Conservation (phyloP, 2,797 vertebrate genomes). For the Pseudopleuronectes americanus region DNA sequence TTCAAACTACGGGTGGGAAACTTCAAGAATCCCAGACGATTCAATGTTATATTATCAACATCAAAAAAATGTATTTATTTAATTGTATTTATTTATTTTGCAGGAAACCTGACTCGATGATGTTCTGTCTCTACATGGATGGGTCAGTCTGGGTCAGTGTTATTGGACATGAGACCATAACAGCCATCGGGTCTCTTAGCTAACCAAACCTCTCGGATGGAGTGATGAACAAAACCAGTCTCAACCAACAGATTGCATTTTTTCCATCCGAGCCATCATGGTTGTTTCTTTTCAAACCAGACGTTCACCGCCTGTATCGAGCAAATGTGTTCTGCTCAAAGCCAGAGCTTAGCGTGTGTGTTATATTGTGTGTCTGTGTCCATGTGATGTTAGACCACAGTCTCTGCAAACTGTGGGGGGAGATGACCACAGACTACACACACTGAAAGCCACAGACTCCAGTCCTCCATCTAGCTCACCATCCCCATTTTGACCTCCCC, state of each 20-base stretch:
- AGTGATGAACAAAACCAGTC: constrained; percentile 20
- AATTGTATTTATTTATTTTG: no score
- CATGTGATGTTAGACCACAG: constrained; percentile 54
- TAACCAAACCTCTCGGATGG: constrained; percentile 44
- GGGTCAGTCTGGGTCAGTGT: constrained; percentile 56
- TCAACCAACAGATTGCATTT: constrained; percentile 20
- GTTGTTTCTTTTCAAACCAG: constrained; percentile 43
- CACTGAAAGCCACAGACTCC: constrained; percentile 74
- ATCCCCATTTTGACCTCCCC: constrained; percentile 51
- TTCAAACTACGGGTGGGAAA: no score
- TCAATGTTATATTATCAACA: no score
- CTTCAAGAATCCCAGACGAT: no score
- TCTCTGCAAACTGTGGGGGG: constrained; percentile 65
- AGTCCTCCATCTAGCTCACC: constrained; percentile 63
- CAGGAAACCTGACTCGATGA: no score
- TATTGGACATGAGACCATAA: constrained; percentile 61
- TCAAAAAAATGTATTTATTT: no score
- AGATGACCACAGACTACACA: constrained; percentile 69
- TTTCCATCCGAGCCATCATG: constrained; percentile 41
- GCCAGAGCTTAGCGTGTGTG: constrained; percentile 24
- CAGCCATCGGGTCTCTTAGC: constrained; percentile 51
- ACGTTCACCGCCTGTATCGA: constrained; percentile 27
- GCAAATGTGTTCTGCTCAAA: constrained; percentile 37
- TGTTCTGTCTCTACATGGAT: no score
- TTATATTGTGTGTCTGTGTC: constrained; percentile 21